Base-by-base conservation (phyloP, 2,113 vertebrate species). In the Cavia aperea region DNA sequence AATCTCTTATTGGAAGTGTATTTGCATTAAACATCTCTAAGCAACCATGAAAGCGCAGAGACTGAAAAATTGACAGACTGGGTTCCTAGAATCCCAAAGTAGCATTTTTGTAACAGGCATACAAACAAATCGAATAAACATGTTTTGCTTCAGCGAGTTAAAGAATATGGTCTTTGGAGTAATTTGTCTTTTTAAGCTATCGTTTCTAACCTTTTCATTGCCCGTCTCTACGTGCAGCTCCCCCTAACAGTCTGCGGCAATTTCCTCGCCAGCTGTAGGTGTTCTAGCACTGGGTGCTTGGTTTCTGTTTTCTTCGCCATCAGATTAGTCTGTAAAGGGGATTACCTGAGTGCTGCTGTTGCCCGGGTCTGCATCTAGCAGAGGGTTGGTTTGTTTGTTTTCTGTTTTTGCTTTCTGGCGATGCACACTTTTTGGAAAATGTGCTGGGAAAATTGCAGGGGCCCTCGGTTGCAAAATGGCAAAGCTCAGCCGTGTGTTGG, bases 101-200 rank as follows among this genome's bases (percentile, higher is more conserved):
- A 98, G 98, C 97, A 97, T 98, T 98, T 98, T 98, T 97, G 97
- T 98, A 98, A 98, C 97, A 97, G 97, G 97, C 97, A 97, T 97
- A 97, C 97, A 98, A 98, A 98, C 98, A 98, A 98, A 98, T 98
- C 98, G 97, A 98, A 98, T 98, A 98, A 98, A 98, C 98, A 98
- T 97, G 98, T 98, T 98, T 98, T 98, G 97, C 98, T 98, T 98
- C 97, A 97, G 97, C 91, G 93, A 97, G 97, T 98, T 97, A 98
- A 98, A 98, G 98, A 98, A 98, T 98, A 97, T 95, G 97, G 97
- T 98, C 96, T 98, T 98, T 96, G 97, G 97, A 98, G 97, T 98
- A 95, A 97, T 98, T 97, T 98, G 97, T 98, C 96, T 97, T 95
- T 96, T 95, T 96, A 93, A 97, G 95, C 95, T 97, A 98, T 97